Conservation (phyloP, 2,797 vertebrate species). For the Gambelia wislizenii region DNA sequence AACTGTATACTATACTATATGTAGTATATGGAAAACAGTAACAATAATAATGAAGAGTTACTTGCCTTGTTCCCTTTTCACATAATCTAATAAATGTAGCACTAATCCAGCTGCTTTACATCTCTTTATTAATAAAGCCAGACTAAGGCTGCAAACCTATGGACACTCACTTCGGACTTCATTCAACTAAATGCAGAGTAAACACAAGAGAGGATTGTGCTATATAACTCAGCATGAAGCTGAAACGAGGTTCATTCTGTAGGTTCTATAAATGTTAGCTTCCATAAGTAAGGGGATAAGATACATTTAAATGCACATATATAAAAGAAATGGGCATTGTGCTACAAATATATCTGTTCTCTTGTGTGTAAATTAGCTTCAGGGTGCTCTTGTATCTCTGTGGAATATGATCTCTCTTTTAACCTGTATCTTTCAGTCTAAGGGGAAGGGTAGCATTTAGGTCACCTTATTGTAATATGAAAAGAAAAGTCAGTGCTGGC, state of each 20-base stretch:
- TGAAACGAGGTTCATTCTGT: not conserved
- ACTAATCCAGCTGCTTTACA: not conserved
- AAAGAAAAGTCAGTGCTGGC: constrained; percentile 55
- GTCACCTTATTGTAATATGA: constrained; percentile 43
- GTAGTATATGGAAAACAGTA: no score
- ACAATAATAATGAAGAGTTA: not conserved
- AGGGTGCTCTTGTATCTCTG: constrained; percentile 55
- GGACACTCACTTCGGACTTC: not conserved
- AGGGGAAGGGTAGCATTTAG: constrained; percentile 31
- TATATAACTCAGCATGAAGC: not conserved
- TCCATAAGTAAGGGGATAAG: constrained; percentile 56
- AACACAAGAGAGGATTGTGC: not conserved
- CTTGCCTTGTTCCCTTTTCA: not conserved
- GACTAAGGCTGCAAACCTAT: not conserved
- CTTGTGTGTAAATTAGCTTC: constrained; percentile 59
- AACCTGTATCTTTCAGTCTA: constrained; percentile 43
- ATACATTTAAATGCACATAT: constrained; percentile 61
- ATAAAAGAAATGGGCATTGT: constrained; percentile 46
- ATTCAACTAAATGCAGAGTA: not conserved
- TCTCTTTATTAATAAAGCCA: not conserved
- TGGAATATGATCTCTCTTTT: constrained; percentile 46
- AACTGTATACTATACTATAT: no score
- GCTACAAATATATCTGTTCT: constrained; percentile 55
- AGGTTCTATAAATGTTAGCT: constrained; percentile 29
- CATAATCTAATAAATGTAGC: not conserved